Conservation (phyloP, 23 tunicate genomes). For the Halocynthia roretzi region DNA sequence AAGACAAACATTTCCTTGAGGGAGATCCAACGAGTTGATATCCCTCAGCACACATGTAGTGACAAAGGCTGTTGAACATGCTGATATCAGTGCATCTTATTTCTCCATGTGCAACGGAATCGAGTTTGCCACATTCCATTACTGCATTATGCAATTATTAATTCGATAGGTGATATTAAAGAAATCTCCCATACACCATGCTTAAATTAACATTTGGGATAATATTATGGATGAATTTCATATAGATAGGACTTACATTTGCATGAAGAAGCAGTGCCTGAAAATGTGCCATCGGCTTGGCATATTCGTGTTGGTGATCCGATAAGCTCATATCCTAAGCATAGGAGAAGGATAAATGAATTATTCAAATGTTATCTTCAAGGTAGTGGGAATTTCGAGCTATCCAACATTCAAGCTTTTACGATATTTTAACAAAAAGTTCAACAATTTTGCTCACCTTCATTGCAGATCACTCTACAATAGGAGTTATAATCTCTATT, state of each 20-base stretch:
- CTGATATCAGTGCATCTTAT: slow-evolving; percentile 39
- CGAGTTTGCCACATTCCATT: background rate
- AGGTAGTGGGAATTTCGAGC: background rate
- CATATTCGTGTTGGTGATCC: slow-evolving; percentile 65
- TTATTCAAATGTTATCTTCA: background rate
- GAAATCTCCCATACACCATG: background rate
- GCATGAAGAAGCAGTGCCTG: slow-evolving; percentile 56
- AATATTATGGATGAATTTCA: background rate
- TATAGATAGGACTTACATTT: slow-evolving; percentile 32
- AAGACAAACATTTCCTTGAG: slow-evolving; percentile 58
- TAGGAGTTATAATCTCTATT: slow-evolving; percentile 74
- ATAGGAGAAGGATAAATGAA: too few species aligned
- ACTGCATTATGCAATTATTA: background rate
- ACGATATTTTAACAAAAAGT: background rate
- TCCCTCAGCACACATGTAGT: slow-evolving; percentile 59
- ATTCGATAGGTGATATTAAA: background rate
- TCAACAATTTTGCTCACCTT: slow-evolving; percentile 39
- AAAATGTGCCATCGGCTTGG: slow-evolving; percentile 61
- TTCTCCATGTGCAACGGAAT: slow-evolving; percentile 36
- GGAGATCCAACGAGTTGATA: slow-evolving; percentile 47
- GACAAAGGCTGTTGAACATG: slow-evolving; percentile 53
- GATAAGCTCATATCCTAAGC: slow-evolving; percentile 61
- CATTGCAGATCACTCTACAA: slow-evolving; percentile 50
- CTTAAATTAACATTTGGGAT: background rate
- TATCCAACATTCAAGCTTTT: background rate